These are phyloP conservation scores for Spatulosminthurus flaviceps DNA, from an alignment of 2,888 invertebrate species.

Conservation along the genomic window DNA sequence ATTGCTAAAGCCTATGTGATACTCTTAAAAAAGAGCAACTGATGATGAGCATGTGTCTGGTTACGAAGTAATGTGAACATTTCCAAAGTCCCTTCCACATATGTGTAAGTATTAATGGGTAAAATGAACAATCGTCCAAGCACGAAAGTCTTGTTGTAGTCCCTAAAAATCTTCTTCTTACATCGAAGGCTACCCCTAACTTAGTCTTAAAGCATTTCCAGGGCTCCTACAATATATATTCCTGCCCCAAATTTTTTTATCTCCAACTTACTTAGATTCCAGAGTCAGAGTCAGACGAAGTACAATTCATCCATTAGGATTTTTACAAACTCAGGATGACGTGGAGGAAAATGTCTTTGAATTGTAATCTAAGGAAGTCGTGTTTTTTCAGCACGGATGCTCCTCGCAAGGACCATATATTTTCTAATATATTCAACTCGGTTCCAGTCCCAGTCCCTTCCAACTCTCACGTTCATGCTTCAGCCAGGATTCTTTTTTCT, in stretches of 20 bases:
- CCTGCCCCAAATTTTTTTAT: too few relatives aligned
- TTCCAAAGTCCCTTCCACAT: too few relatives aligned
- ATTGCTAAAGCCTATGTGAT: too few relatives aligned
- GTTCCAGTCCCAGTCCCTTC: conserved; percentile 13
- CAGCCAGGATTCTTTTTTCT: not conserved
- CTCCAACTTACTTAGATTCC: too few relatives aligned
- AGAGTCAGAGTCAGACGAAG: not conserved
- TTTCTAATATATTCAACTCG: not conserved
- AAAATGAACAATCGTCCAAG: too few relatives aligned
- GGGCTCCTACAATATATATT: not conserved
- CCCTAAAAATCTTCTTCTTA: too few relatives aligned
- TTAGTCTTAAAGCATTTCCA: not conserved
- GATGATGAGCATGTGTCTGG: too few relatives aligned
- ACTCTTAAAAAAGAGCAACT: too few relatives aligned
- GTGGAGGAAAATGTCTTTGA: conserved; percentile 45
- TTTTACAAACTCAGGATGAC: conserved; percentile 45
- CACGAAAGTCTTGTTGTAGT: too few relatives aligned
- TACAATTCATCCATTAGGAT: conserved; percentile 44
- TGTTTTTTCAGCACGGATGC: conserved; percentile 20
- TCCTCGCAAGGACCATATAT: not conserved
- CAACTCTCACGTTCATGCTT: not conserved
- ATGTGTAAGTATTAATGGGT: too few relatives aligned
- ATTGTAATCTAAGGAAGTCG: conserved; percentile 42
- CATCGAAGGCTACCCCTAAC: too few relatives aligned
- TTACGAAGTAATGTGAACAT: too few relatives aligned